Percentiles rank a stretch among this genome's conserved stretches.
phyloP scores from a whole-genome alignment of 1,140 invertebrate genomes.

The Drosophila orosa region DNA sequence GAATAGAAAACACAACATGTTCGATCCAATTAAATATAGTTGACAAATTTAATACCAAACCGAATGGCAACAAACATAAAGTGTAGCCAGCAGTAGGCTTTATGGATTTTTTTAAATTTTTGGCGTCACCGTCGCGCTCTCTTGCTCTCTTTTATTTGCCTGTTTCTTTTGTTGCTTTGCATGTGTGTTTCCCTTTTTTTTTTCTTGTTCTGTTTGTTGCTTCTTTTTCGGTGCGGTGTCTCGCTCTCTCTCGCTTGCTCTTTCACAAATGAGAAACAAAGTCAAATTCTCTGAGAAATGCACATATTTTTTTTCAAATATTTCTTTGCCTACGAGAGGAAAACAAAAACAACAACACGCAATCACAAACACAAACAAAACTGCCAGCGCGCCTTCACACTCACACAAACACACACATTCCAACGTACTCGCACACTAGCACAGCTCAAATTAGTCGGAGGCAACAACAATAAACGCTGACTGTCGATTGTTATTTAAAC shows the following conservation, averaged over 20 bases:
- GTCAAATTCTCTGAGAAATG: slow-evolving; percentile 36
- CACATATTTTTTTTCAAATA: slow-evolving; percentile 27
- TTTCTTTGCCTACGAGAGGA: slow-evolving; percentile 23
- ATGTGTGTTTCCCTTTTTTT: slow-evolving; percentile 53
- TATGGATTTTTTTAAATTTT: slow-evolving; percentile 66
- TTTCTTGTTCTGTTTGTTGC: slow-evolving; percentile 42
- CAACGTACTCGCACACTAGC: slow-evolving; percentile 19
- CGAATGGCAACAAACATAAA: slow-evolving; percentile 19
- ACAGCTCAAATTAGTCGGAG: slow-evolving; percentile 67
- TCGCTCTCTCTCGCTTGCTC: slow-evolving; percentile 12
- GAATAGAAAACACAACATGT: slow-evolving; percentile 32
- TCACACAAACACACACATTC: slow-evolving; percentile 24
- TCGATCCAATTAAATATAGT: slow-evolving; percentile 65
- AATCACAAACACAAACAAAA: slow-evolving; percentile 31
- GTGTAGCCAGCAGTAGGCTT: slow-evolving; percentile 20
- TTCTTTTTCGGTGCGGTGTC: slow-evolving; percentile 23
- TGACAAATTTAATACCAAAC: slow-evolving; percentile 48
- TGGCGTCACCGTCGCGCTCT: slow-evolving; percentile 73
- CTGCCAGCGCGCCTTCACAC: slow-evolving; percentile 21
- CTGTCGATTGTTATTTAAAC: slow-evolving; percentile 50
- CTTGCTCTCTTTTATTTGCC: slow-evolving; percentile 56
- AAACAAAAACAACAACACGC: slow-evolving; percentile 29
- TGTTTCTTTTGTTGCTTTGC: slow-evolving; percentile 57
- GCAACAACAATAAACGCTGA: slow-evolving; percentile 54
- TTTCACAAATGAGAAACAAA: slow-evolving; percentile 24